Conservation (phyloP, 1,140 invertebrate genomes). For the Drosophila ironensis region DNA sequence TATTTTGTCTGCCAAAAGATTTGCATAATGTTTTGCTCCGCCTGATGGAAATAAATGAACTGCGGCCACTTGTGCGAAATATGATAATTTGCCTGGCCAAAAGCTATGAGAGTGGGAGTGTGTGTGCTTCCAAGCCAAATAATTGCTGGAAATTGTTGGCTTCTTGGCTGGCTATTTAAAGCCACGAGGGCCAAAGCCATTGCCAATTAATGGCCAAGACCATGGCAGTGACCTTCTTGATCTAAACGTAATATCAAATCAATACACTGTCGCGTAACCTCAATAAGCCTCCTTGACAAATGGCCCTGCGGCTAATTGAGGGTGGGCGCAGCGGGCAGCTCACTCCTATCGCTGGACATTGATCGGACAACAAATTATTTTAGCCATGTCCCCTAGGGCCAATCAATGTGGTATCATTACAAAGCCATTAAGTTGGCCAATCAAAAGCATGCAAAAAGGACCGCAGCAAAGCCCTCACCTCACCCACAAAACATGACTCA, state of each 20-base stretch:
- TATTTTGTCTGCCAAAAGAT: constrained; percentile 22
- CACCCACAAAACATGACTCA: constrained; percentile 8
- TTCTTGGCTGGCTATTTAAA: background rate
- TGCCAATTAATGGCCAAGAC: background rate
- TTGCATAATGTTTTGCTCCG: constrained; percentile 28
- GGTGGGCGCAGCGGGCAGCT: constrained; percentile 31
- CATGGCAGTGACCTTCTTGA: constrained; percentile 1
- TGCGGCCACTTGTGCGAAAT: constrained; percentile 13
- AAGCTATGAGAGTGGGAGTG: background rate
- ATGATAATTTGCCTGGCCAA: constrained; percentile 4
- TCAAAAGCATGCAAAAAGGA: constrained; percentile 60
- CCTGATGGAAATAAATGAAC: constrained; percentile 59
- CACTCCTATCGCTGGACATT: constrained; percentile 40
- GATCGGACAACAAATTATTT: constrained; percentile 41
- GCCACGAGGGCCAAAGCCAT: no score
- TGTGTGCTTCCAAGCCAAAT: background rate
- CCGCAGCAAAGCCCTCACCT: background rate
- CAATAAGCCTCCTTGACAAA: constrained; percentile 65
- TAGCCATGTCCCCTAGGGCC: constrained; percentile 25
- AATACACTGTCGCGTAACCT: constrained; percentile 46
- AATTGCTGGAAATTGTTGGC: background rate
- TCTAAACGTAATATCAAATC: constrained; percentile 49
- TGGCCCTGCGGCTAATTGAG: constrained; percentile 49
- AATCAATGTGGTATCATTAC: constrained; percentile 63
- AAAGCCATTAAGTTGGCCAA: constrained; percentile 67